Evolutionary conservation across 2,888 invertebrate species (phyloP).

Genomic region (Altica lythri): DNA sequence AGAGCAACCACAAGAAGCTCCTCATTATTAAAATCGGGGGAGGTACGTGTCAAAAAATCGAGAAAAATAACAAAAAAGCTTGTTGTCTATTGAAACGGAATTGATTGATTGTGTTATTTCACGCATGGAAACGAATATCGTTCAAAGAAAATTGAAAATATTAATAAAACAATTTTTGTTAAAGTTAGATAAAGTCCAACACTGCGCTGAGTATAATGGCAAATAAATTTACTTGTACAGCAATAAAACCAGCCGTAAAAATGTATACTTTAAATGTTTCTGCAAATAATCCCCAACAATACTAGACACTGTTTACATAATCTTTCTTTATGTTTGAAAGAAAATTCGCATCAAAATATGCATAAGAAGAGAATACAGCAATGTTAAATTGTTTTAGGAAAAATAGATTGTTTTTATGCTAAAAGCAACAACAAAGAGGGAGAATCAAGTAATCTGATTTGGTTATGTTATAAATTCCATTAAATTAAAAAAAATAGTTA

Average conservation of each 20-base stretch:
- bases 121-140: slow-evolving; percentile 8
- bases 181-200: too few species aligned
- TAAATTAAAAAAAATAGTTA: too few species aligned
- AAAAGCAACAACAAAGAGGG: too few species aligned
- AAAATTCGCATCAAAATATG: slow-evolving; percentile 3
- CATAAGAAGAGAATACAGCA: too few species aligned
- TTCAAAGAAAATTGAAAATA: slow-evolving; percentile 11
- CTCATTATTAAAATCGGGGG: slow-evolving; percentile 26
- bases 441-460: too few species aligned
- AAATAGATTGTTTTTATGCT: too few species aligned
- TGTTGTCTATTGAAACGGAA: slow-evolving; percentile 19
- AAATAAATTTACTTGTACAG: slow-evolving; percentile 18
- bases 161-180: slow-evolving; percentile 7
- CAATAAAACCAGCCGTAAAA: slow-evolving; percentile 16
- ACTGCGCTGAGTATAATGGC: not conserved
- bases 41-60: slow-evolving; percentile 21
- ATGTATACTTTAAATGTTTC: slow-evolving; percentile 17
- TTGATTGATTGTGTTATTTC: slow-evolving; percentile 22
- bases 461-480: too few species aligned
- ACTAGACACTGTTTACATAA: slow-evolving; percentile 15
- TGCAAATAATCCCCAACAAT: slow-evolving; percentile 19
- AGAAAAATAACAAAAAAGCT: slow-evolving; percentile 15
- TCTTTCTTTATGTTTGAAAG: slow-evolving; percentile 9
- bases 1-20: slow-evolving; percentile 15
- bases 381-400: too few species aligned